These are phyloP conservation scores for Betta splendens DNA, from an alignment of 2,797 vertebrate genomes.

Conservation along the genomic window DNA sequence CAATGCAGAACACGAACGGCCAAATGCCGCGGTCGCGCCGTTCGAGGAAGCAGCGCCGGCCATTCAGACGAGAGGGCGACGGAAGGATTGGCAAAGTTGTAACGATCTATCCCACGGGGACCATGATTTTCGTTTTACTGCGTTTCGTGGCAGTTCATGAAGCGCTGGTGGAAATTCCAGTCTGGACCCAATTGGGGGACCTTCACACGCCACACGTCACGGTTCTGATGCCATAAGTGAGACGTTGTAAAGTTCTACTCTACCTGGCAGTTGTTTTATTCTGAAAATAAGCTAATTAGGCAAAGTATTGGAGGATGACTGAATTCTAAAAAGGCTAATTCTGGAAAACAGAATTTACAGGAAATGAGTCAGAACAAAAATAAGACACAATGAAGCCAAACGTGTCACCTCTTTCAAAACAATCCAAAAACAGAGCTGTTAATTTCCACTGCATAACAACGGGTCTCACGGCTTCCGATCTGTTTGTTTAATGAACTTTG, in stretches of 20 bases:
- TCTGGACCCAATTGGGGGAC: not conserved
- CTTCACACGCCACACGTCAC: not conserved
- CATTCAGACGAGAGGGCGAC: not conserved
- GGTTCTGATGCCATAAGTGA: not conserved
- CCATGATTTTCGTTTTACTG: not conserved
- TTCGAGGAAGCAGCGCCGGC: no score
- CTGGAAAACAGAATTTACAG: no score
- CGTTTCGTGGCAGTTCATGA: not conserved
- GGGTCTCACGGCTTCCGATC: slow-evolving; percentile 5
- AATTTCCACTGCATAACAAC: slow-evolving; percentile 11
- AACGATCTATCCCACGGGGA: not conserved
- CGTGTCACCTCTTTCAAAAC: not conserved
- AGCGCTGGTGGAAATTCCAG: not conserved
- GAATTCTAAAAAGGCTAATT: no score
- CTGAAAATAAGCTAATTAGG: no score
- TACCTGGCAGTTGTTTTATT: no score
- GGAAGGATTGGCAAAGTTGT: not conserved
- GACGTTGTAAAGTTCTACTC: no score
- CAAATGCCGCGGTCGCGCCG: no score
- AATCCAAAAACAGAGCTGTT: slow-evolving; percentile 12
- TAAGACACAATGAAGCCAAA: not conserved
- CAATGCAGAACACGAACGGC: no score
- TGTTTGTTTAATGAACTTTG: slow-evolving; percentile 25
- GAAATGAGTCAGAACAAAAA: no score
- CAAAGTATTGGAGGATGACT: no score